phyloP scores from a whole-genome alignment of 2,888 invertebrate species.

The Drosophila testacea region DNA sequence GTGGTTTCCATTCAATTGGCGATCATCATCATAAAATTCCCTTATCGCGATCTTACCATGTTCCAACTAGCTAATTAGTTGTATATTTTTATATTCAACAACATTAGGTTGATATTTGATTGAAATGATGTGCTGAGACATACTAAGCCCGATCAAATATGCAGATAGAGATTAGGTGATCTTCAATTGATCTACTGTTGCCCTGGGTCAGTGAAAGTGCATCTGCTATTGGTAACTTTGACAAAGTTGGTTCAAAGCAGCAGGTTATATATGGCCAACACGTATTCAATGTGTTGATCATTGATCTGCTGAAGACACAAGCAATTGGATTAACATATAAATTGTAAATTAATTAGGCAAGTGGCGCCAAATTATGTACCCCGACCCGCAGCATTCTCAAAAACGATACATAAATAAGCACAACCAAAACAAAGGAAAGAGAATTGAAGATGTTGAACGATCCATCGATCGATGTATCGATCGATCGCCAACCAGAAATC shows the following conservation, averaged over 20 bases:
- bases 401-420: conserved; percentile 56
- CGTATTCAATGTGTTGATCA: conserved; percentile 30
- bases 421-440: conserved; percentile 19
- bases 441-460: conserved; percentile 42
- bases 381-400: conserved; percentile 56
- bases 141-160: not conserved
- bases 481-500: conserved; percentile 52
- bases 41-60: conserved; percentile 14
- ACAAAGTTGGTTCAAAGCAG: conserved; percentile 23
- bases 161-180: not conserved
- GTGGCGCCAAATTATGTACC: conserved; percentile 74
- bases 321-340: conserved; percentile 77
- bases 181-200: conserved; percentile 8
- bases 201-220: conserved; percentile 43
- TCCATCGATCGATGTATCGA: conserved; percentile 55
- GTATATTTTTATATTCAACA: conserved; percentile 1
- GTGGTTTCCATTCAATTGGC: conserved; percentile 4
- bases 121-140: conserved; percentile 38
- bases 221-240: conserved; percentile 53
- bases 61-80: conserved; percentile 15
- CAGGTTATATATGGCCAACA: conserved; percentile 17
- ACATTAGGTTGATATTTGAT: conserved; percentile 16
- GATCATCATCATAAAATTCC: conserved; percentile 22
- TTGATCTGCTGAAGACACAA: conserved; percentile 32
- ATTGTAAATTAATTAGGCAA: conserved; percentile 77